Percentiles rank a stretch among this genome's conserved stretches.
Evolutionary conservation across 2,797 vertebrate species (phyloP).

Genomic region (Caiman crocodilus): DNA sequence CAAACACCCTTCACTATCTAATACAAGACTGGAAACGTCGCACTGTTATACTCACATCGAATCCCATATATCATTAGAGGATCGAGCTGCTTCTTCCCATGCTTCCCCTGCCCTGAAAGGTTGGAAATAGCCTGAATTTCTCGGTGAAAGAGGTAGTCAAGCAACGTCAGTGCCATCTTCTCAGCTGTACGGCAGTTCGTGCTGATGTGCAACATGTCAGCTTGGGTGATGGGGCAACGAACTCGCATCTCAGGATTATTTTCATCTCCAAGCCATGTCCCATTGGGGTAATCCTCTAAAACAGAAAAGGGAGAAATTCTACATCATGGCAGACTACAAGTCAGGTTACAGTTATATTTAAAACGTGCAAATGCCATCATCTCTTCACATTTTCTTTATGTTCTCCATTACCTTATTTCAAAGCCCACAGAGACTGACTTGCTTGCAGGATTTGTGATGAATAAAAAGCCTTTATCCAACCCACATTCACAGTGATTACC

Average conservation of each 20-base stretch:
- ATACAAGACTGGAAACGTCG: neutral
- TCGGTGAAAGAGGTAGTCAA: conserved; percentile 97
- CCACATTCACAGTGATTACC: accelerated
- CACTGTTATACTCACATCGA: conserved; percentile 89
- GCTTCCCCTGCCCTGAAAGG: conserved; percentile 97
- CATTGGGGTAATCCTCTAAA: conserved; percentile 94
- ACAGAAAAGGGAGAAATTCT: neutral
- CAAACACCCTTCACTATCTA: neutral
- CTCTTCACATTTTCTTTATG: neutral
- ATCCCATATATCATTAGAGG: conserved; percentile 99
- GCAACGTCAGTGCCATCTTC: conserved; percentile 96
- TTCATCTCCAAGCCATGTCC: conserved; percentile 97
- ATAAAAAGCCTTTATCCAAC: neutral
- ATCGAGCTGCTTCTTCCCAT: conserved; percentile 98
- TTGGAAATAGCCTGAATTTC: conserved; percentile 98
- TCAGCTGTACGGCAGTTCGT: conserved; percentile 97
- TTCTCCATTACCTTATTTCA: neutral
- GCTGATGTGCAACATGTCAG: conserved; percentile 97
- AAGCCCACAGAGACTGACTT: neutral
- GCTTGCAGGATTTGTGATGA: accelerated
- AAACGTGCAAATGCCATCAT: accelerated
- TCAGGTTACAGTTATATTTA: neutral
- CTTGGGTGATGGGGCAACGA: conserved; percentile 92
- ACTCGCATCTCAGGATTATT: conserved; percentile 96
- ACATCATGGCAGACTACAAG: neutral